These are phyloP conservation scores for Genyomyrus donnyi DNA, from an alignment of 2,113 vertebrate genomes.

Conservation along the genomic window DNA sequence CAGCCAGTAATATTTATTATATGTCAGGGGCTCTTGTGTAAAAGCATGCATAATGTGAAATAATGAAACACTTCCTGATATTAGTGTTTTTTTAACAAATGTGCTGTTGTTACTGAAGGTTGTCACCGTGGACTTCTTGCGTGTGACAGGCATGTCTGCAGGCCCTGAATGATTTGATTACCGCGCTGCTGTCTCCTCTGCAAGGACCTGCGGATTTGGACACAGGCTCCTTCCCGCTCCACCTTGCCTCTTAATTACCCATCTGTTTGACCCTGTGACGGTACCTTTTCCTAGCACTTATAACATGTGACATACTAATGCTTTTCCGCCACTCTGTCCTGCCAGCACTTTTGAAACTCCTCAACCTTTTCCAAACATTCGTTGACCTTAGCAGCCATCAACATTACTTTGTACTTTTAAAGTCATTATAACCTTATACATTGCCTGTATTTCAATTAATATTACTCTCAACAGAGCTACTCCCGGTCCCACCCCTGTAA, in stretches of 20 bases:
- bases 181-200: not conserved
- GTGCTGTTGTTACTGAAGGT: not conserved
- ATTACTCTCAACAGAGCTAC: not conserved
- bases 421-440: slow-evolving; percentile 3
- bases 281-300: not conserved
- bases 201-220: not conserved
- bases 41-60: not conserved
- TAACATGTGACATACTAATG: slow-evolving; percentile 4
- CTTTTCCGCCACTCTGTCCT: not conserved
- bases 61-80: not conserved
- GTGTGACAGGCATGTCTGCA: not conserved
- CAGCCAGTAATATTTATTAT: not conserved
- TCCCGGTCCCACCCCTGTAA: not conserved
- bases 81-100: not conserved
- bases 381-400: not conserved
- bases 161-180: not conserved
- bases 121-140: not conserved
- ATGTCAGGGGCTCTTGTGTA: not conserved
- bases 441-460: slow-evolving; percentile 2
- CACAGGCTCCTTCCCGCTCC: not conserved
- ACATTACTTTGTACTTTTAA: not conserved
- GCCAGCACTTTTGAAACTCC: not conserved
- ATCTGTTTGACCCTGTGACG: not conserved
- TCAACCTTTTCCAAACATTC: not conserved
- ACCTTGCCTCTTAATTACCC: not conserved